Percentiles rank a stretch among this genome's conserved stretches.
Evolutionary conservation across 2,888 invertebrate species (phyloP).

Genomic region (Uropetala carovei): DNA sequence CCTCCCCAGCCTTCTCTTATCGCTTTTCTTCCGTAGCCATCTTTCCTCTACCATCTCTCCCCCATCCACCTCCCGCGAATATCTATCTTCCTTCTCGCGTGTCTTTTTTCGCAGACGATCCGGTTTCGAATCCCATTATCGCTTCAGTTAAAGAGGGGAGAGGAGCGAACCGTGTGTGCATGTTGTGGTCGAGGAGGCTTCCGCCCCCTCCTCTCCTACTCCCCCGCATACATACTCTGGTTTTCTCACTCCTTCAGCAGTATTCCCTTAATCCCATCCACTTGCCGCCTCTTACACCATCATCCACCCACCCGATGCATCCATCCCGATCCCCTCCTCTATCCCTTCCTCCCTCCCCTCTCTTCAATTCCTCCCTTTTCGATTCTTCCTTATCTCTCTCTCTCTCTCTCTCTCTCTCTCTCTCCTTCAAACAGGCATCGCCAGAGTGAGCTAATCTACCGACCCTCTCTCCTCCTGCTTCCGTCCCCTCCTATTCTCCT

Average conservation of each 20-base stretch:
- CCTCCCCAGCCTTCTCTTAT: neutral
- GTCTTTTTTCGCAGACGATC: slow-evolving; percentile 57
- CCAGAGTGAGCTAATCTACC: slow-evolving; percentile 18
- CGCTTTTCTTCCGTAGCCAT: neutral
- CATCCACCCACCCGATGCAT: too few species aligned
- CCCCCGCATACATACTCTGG: neutral
- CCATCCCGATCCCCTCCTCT: too few species aligned
- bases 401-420: neutral
- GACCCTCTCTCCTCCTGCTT: neutral
- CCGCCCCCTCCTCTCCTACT: neutral
- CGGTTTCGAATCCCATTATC: slow-evolving; percentile 62
- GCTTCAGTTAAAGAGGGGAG: slow-evolving; percentile 1
- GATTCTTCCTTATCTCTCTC: slow-evolving; percentile 8
- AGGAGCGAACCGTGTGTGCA: slow-evolving; percentile 9
- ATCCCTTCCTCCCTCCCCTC: neutral
- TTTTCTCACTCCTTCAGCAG: neutral
- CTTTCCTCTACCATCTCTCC: neutral
- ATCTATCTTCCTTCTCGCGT: neutral
- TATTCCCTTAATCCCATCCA: slow-evolving; percentile 10
- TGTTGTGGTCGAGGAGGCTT: neutral
- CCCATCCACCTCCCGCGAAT: neutral
- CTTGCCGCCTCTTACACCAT: neutral
- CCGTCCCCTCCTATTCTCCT: neutral
- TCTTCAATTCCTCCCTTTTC: neutral
- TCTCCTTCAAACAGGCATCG: neutral